Evolutionary conservation across 2,797 vertebrate genomes (phyloP), one percentile per base, ranked within the genome.

Genomic region (Falco novaeseelandiae): DNA sequence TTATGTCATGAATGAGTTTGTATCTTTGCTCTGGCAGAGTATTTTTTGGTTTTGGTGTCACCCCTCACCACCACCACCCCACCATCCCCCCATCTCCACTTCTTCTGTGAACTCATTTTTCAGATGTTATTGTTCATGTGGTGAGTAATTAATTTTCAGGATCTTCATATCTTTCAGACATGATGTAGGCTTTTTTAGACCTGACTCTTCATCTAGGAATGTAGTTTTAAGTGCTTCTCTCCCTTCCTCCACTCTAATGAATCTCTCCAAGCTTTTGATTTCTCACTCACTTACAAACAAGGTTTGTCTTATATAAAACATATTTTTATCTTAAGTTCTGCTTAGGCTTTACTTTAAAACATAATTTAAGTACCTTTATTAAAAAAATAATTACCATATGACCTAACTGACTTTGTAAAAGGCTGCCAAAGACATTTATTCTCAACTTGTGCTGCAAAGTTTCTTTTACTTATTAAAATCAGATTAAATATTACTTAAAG

Each of bases 71-170:
- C n/a, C 14, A 14, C 42, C 42, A 42, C 13, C 14, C 12, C 44
- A 49, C 15, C 3, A 1, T 38, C 19, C 58, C 32, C 0, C 6
- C 42, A 42, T 16, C 15, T 16, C 42, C 15, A 18, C 0, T 48
- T 84, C 36, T 71, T 30, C 63, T 42, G 5, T 2, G 4, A 54
- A 48, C 26, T 82, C 1, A 40, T 27, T 76, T 80, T 65, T 62
- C 22, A 18, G 2, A 44, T 49, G 14, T 38, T 58, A 26, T 27
- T 91, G 22, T 70, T 91, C 14, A 15, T 34, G 6, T 25, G 71
- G 40, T 1, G 3, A 78, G 34, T 65, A 44, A 61, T 55, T 73
- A 57, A n/a, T 78, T 58, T 66, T 38, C 42, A 70, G 27, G 8
- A n/a, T 74, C 62, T 90, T 54, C 10, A 3, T 57, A 8, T 32